Percentiles rank a stretch among this genome's conserved stretches.
Conservation (phyloP, 2,888 invertebrate species). For the Campoletis raptor region DNA sequence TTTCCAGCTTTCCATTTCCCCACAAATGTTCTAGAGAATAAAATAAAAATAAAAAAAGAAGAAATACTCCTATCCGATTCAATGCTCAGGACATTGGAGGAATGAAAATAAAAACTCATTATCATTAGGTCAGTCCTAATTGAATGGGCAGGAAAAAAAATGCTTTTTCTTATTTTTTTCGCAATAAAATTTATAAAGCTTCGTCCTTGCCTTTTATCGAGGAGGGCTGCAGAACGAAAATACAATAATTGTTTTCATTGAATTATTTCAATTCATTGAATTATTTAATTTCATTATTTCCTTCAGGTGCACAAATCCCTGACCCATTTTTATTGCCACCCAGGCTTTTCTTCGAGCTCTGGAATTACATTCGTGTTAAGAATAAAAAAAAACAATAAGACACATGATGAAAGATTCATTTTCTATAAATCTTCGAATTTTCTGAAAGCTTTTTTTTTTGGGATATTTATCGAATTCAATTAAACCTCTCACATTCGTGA, state of each 20-base stretch:
- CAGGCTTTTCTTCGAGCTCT: neutral
- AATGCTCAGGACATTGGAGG: constrained; percentile 8
- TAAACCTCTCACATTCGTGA: neutral
- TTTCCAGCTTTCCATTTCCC: constrained; percentile 25
- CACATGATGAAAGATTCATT: neutral
- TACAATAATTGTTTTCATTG: neutral
- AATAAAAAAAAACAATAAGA: neutral
- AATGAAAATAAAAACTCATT: constrained; percentile 18
- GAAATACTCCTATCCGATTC: neutral
- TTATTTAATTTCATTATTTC: neutral
- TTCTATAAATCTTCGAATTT: neutral
- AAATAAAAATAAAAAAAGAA: constrained; percentile 25
- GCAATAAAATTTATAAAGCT: constrained; percentile 13
- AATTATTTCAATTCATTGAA: neutral
- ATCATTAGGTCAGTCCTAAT: constrained; percentile 38
- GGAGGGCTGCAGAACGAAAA: neutral
- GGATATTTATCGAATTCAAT: neutral
- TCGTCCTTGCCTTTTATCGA: constrained; percentile 18
- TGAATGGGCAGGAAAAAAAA: constrained; percentile 37
- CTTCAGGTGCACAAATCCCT: too few relatives aligned
- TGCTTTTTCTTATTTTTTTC: constrained; percentile 8
- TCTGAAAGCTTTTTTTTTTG: neutral
- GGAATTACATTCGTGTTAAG: neutral
- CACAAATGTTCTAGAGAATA: constrained; percentile 9
- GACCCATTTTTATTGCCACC: neutral